Base-by-base conservation (phyloP, 2,888 invertebrate species). In the Drosophila imparisetae region DNA sequence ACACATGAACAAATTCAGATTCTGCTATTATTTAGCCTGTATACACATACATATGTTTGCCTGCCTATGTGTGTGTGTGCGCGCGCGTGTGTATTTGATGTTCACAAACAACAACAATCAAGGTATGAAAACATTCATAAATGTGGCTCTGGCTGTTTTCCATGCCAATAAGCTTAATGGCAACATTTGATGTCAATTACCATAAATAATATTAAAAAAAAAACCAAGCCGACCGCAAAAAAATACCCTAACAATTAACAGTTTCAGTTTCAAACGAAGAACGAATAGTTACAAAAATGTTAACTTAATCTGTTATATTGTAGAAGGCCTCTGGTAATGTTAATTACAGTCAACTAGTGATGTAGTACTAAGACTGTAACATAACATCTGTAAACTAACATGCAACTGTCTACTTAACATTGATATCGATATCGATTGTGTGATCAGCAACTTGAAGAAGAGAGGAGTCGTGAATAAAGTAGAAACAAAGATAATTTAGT, bases 121-220 rank as follows among this genome's bases (percentile, higher is more conserved):
- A 54, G 45, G 73, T 64, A 71, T 62, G 73, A 74, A 78, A 80
- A 68, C 72, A 76, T 74, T 70, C 73, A 66, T 57, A 66, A 67
- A 69, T 69, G 62, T 64, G 71, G 54, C 48, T 71, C 63, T 15
- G 62, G 34, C 72, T 79, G 77, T 57, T 77, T 86, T 89, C 86
- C 89, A 81, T 77, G 69, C 74, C 90, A 90, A 90, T 89, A 83
- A 78, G 84, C 81, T 74, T 90, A 86, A 81, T 83, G 84, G 72
- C 77, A 72, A 75, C 86, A 82, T 90, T 86, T 86, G 79, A 88
- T 86, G 86, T 72, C 89, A 84, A 90, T 90, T 90, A 90, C 77
- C 90, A 86, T 86, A 90, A 90, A 83, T 81, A 73, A 66, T 60
- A 69, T 62, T 60, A 48, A 18, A 62, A 57, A 49, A 59, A 72